Evolutionary conservation across 1,140 invertebrate species (phyloP).

Genomic region (Steinernema feltiae): DNA sequence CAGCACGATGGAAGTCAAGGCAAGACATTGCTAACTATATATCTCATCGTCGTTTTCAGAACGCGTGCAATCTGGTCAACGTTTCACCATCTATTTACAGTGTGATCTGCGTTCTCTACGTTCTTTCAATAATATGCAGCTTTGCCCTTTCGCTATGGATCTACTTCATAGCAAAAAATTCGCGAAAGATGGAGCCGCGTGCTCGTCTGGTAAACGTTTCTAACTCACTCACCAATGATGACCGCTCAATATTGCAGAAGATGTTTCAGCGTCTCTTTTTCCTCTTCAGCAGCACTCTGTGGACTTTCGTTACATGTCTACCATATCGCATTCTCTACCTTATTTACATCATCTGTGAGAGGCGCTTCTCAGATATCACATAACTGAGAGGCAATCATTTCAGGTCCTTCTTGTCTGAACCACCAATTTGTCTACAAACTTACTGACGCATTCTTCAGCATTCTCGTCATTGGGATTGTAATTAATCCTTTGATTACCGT

Average conservation of each 20-base stretch:
- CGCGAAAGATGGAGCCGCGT: conserved; percentile 36
- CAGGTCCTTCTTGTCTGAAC: conserved; percentile 19
- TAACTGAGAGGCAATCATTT: conserved; percentile 22
- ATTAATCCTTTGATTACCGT: conserved; percentile 49
- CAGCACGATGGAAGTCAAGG: conserved; percentile 41
- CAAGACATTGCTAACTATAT: conserved; percentile 21
- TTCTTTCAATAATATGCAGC: conserved; percentile 38
- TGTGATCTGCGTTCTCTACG: conserved; percentile 44
- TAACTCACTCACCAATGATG: background rate
- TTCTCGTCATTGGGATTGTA: conserved; percentile 52
- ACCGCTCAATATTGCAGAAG: conserved; percentile 35
- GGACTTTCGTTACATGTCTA: conserved; percentile 55
- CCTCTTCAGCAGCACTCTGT: conserved; percentile 52
- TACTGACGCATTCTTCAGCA: conserved; percentile 42
- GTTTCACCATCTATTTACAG: conserved; percentile 41
- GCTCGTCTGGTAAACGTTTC: conserved; percentile 31
- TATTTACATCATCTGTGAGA: conserved; percentile 22
- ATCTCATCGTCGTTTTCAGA: conserved; percentile 26
- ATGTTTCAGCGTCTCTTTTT: conserved; percentile 55
- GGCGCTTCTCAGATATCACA: conserved; percentile 15
- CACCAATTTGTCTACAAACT: conserved; percentile 22
- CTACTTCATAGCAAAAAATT: conserved; percentile 52
- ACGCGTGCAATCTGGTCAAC: conserved; percentile 33
- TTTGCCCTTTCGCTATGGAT: conserved; percentile 51
- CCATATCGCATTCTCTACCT: conserved; percentile 52